Evolutionary conservation across 2,888 invertebrate species (phyloP).

Genomic region (Uropetala carovei): DNA sequence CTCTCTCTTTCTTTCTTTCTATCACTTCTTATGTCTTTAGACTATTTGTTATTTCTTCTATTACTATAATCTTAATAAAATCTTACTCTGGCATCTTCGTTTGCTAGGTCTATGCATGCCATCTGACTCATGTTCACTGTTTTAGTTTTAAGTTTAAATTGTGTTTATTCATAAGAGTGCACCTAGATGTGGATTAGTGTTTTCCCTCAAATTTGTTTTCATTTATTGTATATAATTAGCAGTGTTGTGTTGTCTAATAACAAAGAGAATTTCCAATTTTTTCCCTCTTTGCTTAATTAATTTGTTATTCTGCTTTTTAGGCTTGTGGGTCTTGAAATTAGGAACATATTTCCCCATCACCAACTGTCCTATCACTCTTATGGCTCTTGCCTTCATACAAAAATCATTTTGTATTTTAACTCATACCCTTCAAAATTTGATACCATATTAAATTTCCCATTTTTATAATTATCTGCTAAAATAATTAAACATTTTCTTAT

Average conservation of each 20-base stretch:
- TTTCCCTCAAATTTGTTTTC: slow-evolving; percentile 20
- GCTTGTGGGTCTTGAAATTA: background rate
- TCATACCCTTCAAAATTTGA: too few species aligned
- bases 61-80: slow-evolving; percentile 42
- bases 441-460: too few species aligned
- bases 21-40: slow-evolving; percentile 60
- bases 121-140: slow-evolving; percentile 51
- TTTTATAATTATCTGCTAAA: too few species aligned
- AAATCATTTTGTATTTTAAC: too few species aligned
- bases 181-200: slow-evolving; percentile 49
- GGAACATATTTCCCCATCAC: too few species aligned
- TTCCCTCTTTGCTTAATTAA: background rate
- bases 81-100: slow-evolving; percentile 27
- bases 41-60: slow-evolving; percentile 20
- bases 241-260: background rate
- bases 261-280: background rate
- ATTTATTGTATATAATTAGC: slow-evolving; percentile 18
- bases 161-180: slow-evolving; percentile 36
- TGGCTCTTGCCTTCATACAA: too few species aligned
- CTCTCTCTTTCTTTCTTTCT: slow-evolving; percentile 63
- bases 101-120: slow-evolving; percentile 46
- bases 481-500: too few species aligned
- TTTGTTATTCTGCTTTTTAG: background rate
- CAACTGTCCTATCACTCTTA: too few species aligned
- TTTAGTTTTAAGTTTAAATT: slow-evolving; percentile 30